A percentile compares a stretch with the other conserved stretches of the same genome.
Conservation (phyloP, 2,888 invertebrate genomes). For the Meta bourneti region DNA sequence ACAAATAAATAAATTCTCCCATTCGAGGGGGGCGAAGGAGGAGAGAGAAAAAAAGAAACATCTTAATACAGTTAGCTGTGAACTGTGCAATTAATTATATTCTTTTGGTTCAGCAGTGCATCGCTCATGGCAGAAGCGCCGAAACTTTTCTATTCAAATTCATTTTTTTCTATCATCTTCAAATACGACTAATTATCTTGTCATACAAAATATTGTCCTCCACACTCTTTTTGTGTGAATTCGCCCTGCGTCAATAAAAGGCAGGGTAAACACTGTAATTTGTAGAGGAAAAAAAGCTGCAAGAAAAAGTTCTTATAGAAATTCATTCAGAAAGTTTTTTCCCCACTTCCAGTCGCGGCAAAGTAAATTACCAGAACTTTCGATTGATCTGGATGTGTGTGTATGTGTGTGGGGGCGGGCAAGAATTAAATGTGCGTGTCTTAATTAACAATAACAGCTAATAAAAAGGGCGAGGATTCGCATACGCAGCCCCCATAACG, state of each 20-base stretch:
- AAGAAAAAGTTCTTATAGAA: conserved; percentile 76
- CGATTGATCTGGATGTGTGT: conserved; percentile 73
- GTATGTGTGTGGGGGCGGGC: conserved; percentile 52
- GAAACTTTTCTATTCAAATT: conserved; percentile 76
- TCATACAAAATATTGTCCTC: conserved; percentile 77
- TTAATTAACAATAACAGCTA: conserved; percentile 77
- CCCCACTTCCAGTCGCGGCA: conserved; percentile 57
- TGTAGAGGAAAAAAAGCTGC: conserved; percentile 65
- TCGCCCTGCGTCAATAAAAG: conserved; percentile 74
- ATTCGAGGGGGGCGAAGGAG: conserved; percentile 13
- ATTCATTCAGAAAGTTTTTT: conserved; percentile 69
- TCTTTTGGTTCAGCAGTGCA: conserved; percentile 68
- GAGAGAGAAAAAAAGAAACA: conserved; percentile 45
- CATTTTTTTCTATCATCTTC: conserved; percentile 76
- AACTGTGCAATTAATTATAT: conserved; percentile 76
- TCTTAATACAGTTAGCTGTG: conserved; percentile 76
- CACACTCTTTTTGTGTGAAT: conserved; percentile 75
- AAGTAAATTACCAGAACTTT: conserved; percentile 75
- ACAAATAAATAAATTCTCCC: conserved; percentile 73
- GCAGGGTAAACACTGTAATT: conserved; percentile 76
- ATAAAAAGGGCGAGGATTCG: conserved; percentile 71
- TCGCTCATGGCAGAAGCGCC: conserved; percentile 59
- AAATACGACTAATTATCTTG: conserved; percentile 77
- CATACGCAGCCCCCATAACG: conserved; percentile 53
- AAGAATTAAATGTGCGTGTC: conserved; percentile 73